Base-by-base conservation (phyloP, 2,797 vertebrate genomes). In the Lates japonicus region DNA sequence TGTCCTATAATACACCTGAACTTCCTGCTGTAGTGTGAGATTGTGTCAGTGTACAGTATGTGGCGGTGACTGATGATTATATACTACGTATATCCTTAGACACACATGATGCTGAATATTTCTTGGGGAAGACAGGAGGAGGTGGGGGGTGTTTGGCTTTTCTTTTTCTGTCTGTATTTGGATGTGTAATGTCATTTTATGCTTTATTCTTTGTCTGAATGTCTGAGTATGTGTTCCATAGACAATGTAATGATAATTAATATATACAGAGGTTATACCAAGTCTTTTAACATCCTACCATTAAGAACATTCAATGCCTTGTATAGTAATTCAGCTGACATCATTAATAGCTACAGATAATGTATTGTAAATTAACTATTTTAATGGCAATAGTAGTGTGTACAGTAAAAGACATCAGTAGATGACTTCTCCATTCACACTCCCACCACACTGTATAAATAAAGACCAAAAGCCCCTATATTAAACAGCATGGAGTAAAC, bases 401-500 rank as follows among this genome's bases (percentile, higher is more conserved):
- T 94, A 92, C 87, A 91, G 66, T 85, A 61, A 66, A 68, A 86
- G 39, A 74, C 76, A 87, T 91, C 62, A 79, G 71, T 89, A 74
- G 59, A 51, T 48, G 65, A 58, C 75, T 81, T 83, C 79, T 88
- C 84, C 80, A 83, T 90, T 84, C 78, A 85, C 83, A 71, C 78
- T 80, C 80, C 80, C 81, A 86, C 81, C 73, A 87, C 81, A 82
- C 82, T 92, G 90, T 93, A 91, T 83, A 85, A 83, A 87, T 70
- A 60, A 57, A 86, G 86, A 91, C 71, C 87, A 81, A 88, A 89
- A 93, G 74, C 51, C 86, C 76, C 85, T 73, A 89, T 91, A 94
- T 94, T 95, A 96, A 96, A 95, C 81, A 90, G 94, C 94, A 95
- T 94, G 93, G 87, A 91, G 82, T 90, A 94, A 91, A 90, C 35